Conservation (phyloP, 2,888 invertebrate genomes). For the Schizotus pectinicornis region DNA sequence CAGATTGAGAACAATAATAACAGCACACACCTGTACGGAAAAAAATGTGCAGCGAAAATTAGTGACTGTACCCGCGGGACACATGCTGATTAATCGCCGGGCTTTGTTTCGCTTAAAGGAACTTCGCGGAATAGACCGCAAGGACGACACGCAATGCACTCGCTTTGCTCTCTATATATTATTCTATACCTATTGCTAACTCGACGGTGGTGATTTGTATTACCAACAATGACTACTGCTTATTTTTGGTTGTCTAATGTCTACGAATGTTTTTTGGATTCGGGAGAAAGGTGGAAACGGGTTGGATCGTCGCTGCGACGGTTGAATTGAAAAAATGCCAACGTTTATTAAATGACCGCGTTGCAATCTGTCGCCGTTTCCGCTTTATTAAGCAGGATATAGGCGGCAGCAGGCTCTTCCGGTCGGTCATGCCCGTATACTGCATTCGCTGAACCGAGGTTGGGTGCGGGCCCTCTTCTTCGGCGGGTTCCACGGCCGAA, state of each 20-base stretch:
- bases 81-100: not conserved
- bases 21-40: not conserved
- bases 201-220: no score
- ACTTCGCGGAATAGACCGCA: not conserved
- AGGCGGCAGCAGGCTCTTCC: constrained; percentile 54
- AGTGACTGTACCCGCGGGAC: no score
- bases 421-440: constrained; percentile 45
- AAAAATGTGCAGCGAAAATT: no score
- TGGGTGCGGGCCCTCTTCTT: constrained; percentile 26
- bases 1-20: constrained; percentile 26
- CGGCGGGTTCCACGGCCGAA: constrained; percentile 1
- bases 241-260: no score
- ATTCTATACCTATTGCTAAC: no score
- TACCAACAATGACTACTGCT: no score
- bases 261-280: no score
- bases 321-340: not conserved
- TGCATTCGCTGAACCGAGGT: constrained; percentile 31
- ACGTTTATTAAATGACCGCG: constrained; percentile 25
- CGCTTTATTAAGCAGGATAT: constrained; percentile 57
- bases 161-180: not conserved
- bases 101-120: not conserved
- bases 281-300: no score
- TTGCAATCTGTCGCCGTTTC: constrained; percentile 54
- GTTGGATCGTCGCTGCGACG: no score
- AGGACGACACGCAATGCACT: not conserved